Percentiles rank a stretch among this genome's conserved stretches.
Conservation (phyloP, 2,113 vertebrate genomes). For the Sialia sialis region DNA sequence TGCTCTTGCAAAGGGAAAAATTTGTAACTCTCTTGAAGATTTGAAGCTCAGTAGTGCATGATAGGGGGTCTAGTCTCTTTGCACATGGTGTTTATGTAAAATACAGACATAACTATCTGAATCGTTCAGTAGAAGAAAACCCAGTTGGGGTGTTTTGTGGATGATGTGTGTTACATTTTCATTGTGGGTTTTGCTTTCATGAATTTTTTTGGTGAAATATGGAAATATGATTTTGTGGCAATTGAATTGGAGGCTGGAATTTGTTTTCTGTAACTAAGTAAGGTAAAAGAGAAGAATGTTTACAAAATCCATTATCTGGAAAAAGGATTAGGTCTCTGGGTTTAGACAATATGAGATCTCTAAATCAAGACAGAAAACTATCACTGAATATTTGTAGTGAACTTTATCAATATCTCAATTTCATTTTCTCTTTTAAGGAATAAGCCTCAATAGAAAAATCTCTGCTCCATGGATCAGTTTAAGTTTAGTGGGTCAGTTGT, state of each 20-base stretch:
- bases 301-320: not conserved
- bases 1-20: not conserved
- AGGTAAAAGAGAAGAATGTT: not conserved
- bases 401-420: not conserved
- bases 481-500: not conserved
- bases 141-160: not conserved
- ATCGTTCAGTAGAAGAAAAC: not conserved
- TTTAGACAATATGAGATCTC: not conserved
- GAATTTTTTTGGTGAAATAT: not conserved
- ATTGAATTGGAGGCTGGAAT: not conserved
- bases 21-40: not conserved
- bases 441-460: not conserved
- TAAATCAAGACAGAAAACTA: not conserved
- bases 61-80: not conserved
- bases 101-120: not conserved
- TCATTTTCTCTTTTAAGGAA: not conserved
- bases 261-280: not conserved
- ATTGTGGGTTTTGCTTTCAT: rapidly evolving
- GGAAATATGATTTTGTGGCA: not conserved
- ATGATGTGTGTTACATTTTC: not conserved
- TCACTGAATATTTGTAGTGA: not conserved
- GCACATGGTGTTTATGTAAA: not conserved
- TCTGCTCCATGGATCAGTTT: not conserved
- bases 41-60: not conserved
- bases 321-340: not conserved